Conservation (phyloP, 2,113 vertebrate genomes). For the Colossoma macropomum region DNA sequence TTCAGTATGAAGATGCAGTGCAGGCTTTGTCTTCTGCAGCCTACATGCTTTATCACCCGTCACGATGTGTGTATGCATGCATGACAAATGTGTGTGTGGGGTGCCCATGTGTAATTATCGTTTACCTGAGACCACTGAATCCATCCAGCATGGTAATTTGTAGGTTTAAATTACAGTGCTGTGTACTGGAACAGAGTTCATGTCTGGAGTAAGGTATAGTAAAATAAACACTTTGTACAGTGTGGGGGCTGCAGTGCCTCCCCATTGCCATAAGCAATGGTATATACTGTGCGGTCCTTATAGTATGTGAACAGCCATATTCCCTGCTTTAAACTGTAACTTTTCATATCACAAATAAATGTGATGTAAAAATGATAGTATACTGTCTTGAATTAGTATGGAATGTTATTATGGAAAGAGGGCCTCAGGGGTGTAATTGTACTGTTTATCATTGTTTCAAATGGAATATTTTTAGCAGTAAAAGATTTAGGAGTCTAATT, state of each 20-base stretch:
- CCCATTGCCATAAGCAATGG: neutral
- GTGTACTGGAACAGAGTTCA: neutral
- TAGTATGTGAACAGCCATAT: too few species aligned
- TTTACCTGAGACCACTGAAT: slow-evolving; percentile 5
- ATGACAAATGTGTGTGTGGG: neutral
- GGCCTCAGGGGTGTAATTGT: too few species aligned
- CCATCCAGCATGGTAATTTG: neutral
- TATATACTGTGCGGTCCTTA: neutral
- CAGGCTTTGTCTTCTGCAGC: neutral
- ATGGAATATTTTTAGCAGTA: too few species aligned
- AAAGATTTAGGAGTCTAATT: too few species aligned
- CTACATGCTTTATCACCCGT: neutral
- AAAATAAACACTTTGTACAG: neutral
- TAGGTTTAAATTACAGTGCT: slow-evolving; percentile 10
- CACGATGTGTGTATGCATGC: neutral
- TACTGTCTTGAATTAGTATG: too few species aligned
- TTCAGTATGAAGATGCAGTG: neutral
- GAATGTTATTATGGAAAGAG: too few species aligned
- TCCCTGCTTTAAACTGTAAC: too few species aligned
- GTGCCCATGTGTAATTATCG: neutral
- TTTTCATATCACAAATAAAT: too few species aligned
- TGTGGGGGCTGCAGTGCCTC: neutral
- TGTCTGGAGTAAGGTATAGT: slow-evolving; percentile 8
- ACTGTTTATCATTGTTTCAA: too few species aligned
- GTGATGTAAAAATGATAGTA: too few species aligned